Conservation (phyloP, 35 echinoderm and acorn worm species). For the Holothuria glaberrima region DNA sequence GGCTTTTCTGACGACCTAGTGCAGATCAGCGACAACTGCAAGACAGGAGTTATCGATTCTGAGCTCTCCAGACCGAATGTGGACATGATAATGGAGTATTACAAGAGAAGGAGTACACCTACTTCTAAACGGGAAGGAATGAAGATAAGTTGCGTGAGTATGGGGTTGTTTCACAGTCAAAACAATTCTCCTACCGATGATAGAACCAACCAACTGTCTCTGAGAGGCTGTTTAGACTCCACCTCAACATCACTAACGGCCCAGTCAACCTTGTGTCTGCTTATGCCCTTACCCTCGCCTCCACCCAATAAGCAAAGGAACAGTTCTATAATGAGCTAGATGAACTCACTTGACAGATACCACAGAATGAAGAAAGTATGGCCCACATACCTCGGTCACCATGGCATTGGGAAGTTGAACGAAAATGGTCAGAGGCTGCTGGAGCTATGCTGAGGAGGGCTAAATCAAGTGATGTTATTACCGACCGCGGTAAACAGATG, state of each 20-base stretch:
- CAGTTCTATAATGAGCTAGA: constrained; percentile 14
- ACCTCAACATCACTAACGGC: background rate
- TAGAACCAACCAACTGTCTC: constrained; percentile 11
- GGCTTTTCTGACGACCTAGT: constrained; percentile 15
- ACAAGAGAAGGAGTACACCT: background rate
- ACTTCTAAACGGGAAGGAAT: background rate
- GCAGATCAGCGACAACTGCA: constrained; percentile 8
- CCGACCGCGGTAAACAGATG: background rate
- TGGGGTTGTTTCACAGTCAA: background rate
- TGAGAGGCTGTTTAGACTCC: constrained; percentile 2
- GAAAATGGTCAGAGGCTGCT: constrained; percentile 65
- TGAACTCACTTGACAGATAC: background rate
- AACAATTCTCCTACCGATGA: background rate
- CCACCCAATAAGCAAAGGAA: background rate
- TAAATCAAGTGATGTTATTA: too few relatives aligned
- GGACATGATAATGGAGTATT: constrained; percentile 29
- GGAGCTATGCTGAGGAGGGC: too few relatives aligned
- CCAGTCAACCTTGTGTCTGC: background rate
- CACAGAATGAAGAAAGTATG: constrained; percentile 44
- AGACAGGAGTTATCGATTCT: constrained; percentile 39
- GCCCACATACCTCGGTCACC: constrained; percentile 37
- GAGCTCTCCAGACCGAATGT: too few relatives aligned
- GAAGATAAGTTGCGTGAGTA: background rate
- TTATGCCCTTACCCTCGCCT: background rate
- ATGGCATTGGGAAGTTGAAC: constrained; percentile 56